Evolutionary conservation across 2,797 vertebrate genomes (phyloP), one percentile per base, ranked within the genome.

Genomic region (Sebastes iracundus): DNA sequence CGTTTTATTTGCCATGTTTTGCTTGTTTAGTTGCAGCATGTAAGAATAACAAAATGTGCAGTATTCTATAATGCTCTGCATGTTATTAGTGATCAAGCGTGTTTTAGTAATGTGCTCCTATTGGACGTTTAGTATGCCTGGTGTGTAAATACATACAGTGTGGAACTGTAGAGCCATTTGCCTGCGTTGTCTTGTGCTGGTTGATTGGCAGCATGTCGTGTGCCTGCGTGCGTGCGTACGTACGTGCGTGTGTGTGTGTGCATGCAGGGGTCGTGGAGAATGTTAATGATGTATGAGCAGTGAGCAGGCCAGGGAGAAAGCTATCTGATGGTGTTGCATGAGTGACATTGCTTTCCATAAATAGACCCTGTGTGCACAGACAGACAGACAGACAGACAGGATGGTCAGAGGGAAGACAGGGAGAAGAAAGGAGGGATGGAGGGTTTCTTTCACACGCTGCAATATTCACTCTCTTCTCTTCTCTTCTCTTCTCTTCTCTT

Each of bases 261-360:
- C 1, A 33, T 61, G 78, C 60, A 64, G 77, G 87, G 92, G 93
- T 90, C 77, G 80, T 79, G 58, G 83, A 72, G 92, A 91, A 94
- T 93, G 93, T 94, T 94, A 95, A 95, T 95, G 95, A 94, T 95
- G 91, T 91, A 94, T 93, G 94, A 95, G 94, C 91, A 83, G 87
- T 70, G 89, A 92, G 91, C 93, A 93, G 92, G 90, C 84, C 84
- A 78, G 89, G 87, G 87, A 93, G 92, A 92, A 91, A 94, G 90
- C 88, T 91, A 93, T 95, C 92, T 94, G 92, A 92, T 94, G 93
- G 92, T 90, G 87, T 91, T 94, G 94, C 90, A 82, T 95, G 95
- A 95, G 93, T 95, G 95, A 96, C 94, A 95, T 95, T 92, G 92
- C 92, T 89, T 93, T 94, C 95, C 93, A 95, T 93, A 96, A 96